Base-by-base conservation (phyloP, 2,113 vertebrate genomes). In the Daphoenositta chrysoptera region DNA sequence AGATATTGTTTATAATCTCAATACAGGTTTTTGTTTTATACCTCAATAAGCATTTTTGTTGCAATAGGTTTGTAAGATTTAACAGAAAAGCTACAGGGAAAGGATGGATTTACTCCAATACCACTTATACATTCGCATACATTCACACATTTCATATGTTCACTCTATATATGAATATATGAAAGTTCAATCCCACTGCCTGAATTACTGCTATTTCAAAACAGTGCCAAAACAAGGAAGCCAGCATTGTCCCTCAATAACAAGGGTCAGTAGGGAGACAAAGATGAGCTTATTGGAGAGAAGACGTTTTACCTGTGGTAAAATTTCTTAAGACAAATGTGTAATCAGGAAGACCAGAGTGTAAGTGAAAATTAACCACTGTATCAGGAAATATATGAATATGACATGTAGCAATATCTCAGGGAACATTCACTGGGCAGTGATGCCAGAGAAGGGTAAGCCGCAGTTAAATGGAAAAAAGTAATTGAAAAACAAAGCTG, bases 401-500 rank as follows among this genome's bases (percentile, higher is more conserved):
- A 71, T 5, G 7, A 47, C 31, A 39, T 10, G 7, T 44, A 73
- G 42, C 31, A 35, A 3, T 57, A 77, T 57, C 20, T 85, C 58
- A 54, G 60, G 66, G 35, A 95, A 23, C 8, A 31, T 58, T 26
- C 50, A 51, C 31, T 78, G 48, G 33, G 83, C 66, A 81, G 24
- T 5, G 18, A 63, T 37, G 40, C 16, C 1, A 0, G 6, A 78
- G 76, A 89, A 77, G 4, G 2, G 15, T 44, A 93, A 86, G 15
- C 35, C 70, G 39, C 35, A 83, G 48, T 31, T 80, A 44, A 69
- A 77, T 4, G 9, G 42, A 44, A 84, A 5, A 75, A 54, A 35
- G 7, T 65, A 73, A 89, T 94, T 90, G 1, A 80, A 35, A 90
- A 70, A 2, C 40, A 93, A 94, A 93, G 27, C 58, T 86, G 50